Base-by-base conservation (phyloP, 2,113 vertebrate genomes). In the Hippocampus zosterae region DNA sequence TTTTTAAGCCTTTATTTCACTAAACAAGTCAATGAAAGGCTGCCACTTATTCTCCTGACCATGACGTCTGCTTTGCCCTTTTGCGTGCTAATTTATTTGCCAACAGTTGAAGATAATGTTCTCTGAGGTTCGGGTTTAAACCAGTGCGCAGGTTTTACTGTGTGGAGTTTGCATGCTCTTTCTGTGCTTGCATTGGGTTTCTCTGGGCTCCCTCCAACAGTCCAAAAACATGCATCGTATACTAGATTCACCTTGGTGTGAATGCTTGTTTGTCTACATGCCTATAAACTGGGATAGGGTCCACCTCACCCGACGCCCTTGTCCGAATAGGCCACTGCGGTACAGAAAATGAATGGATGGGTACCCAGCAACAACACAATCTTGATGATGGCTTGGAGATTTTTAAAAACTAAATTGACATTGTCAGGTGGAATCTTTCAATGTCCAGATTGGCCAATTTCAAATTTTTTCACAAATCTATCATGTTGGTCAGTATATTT, bases 1-100 rank as follows among this genome's bases (percentile, higher is more conserved):
- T 21, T 53, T 74, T 77, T 67, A n/a, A 6, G 62, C 13, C 25
- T 64, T 53, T 19, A 57, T 68, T 79, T 69, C 60, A 60, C 46
- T 10, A 18, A 42, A 27, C 13, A 55, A 64, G 33, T 67, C n/a
- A 61, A 76, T 52, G 41, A 42, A 53, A 56, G 42, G 50, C 21
- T 53, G 27, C 11, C 40, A 5, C 10, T 18, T 23, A 11, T 10
- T 57, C 41, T 21, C 8, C 18, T 11, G 29, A 41, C 18, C 37
- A n/a, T 5, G 11, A 27, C 5, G 4, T 25, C 27, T 57, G 4
- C 23, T 57, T 4, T 25, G 25, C 23, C 55, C 27, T 18, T 60
- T 60, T 60, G 27, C 18, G 27, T 9, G 27, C 15, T 33, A 29
- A 60, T 60, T 15, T 18, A 33, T 60, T 60, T 57, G 27, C 56